phyloP scores from a whole-genome alignment of 2,797 vertebrate species.

The Atherinosoma microstoma region DNA sequence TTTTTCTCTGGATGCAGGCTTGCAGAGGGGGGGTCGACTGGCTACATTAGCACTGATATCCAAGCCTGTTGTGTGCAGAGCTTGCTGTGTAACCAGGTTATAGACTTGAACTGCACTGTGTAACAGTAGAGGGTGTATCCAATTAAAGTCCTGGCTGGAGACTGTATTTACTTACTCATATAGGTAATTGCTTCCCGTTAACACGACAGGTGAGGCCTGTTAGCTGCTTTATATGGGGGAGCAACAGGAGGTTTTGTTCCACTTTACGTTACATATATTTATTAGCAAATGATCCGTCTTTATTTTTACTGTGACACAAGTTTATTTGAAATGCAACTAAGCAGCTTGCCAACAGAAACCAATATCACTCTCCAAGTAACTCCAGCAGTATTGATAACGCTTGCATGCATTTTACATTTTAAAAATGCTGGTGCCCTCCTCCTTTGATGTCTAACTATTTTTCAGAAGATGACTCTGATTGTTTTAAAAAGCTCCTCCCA shows the following conservation, averaged over 20 bases:
- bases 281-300: slow-evolving; percentile 13
- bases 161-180: slow-evolving; percentile 74
- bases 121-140: slow-evolving; percentile 78
- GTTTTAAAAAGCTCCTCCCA: slow-evolving; percentile 58
- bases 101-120: slow-evolving; percentile 59
- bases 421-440: slow-evolving; percentile 18
- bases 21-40: slow-evolving; percentile 40
- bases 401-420: not conserved
- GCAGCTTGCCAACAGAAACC: slow-evolving; percentile 10
- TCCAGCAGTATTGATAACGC: slow-evolving; percentile 10
- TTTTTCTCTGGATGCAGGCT: slow-evolving; percentile 41
- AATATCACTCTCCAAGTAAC: not conserved
- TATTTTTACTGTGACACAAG: slow-evolving; percentile 18
- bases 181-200: slow-evolving; percentile 79
- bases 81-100: slow-evolving; percentile 57
- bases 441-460: slow-evolving; percentile 61
- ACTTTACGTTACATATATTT: slow-evolving; percentile 32
- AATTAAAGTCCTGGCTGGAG: slow-evolving; percentile 70
- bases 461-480: slow-evolving; percentile 56
- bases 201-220: slow-evolving; percentile 72
- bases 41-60: slow-evolving; percentile 63
- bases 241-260: slow-evolving; percentile 40
- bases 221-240: slow-evolving; percentile 57
- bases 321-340: slow-evolving; percentile 25
- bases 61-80: slow-evolving; percentile 59